Conservation (phyloP, 92 coral and sea anemone genomes). For the Porites evermanni region DNA sequence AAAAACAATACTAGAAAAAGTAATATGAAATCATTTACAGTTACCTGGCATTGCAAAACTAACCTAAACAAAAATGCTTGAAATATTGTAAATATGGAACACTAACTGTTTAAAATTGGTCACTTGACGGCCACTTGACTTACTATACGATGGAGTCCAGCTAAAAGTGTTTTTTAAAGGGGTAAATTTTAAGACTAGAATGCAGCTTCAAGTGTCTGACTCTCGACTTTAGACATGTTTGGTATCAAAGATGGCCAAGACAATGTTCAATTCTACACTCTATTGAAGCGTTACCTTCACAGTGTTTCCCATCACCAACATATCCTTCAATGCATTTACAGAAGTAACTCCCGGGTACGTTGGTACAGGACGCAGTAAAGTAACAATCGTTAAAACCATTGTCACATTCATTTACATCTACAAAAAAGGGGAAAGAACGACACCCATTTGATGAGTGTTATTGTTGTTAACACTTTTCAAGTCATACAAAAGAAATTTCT, state of each 20-base stretch:
- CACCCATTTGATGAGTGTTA: not conserved
- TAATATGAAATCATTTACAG: too few relatives aligned
- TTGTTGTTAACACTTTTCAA: too few relatives aligned
- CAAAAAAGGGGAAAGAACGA: not conserved
- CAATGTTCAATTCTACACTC: not conserved
- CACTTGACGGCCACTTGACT: too few relatives aligned
- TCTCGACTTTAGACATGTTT: not conserved
- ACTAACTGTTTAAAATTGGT: too few relatives aligned
- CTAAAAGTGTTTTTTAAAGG: not conserved
- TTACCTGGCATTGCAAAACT: too few relatives aligned
- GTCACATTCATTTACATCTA: constrained; percentile 22
- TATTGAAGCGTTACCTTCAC: constrained; percentile 8
- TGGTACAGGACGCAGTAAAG: constrained; percentile 5
- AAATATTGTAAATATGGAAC: too few relatives aligned
- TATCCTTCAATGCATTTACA: constrained; percentile 12
- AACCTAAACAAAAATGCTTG: too few relatives aligned
- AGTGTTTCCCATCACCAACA: constrained; percentile 21
- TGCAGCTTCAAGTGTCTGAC: not conserved
- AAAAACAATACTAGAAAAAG: too few relatives aligned
- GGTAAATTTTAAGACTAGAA: not conserved
- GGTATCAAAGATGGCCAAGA: not conserved
- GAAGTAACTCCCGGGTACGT: constrained; percentile 14
- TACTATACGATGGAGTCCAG: too few relatives aligned
- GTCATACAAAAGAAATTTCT: too few relatives aligned
- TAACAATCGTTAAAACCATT: constrained; percentile 29